Evolutionary conservation across 2,797 vertebrate species (phyloP), one percentile per base, ranked within the genome.

Genomic region (Pseudotriccus pelzelni): DNA sequence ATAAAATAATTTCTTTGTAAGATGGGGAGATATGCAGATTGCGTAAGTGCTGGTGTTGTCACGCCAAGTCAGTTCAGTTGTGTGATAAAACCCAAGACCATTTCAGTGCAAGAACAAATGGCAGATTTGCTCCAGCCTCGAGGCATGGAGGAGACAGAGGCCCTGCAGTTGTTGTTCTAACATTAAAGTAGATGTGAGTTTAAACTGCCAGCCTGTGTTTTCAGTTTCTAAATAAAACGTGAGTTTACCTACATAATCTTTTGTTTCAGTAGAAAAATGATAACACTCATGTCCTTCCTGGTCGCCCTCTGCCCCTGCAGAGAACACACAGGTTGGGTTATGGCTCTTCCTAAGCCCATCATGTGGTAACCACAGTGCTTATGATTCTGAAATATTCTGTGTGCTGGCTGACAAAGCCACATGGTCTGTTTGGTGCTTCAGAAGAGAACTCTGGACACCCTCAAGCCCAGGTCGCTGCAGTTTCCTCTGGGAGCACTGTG

Each of bases 21-120:
- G 91, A 90, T 92, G 87, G 76, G 43, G 84, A 90, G 94, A 93
- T 86, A n/a, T 1, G 79, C 73, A 59, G 89, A 37, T 83, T 91
- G 67, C 4, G 0, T 20, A 79, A 92, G 77, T 76, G 41, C 81
- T 43, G 75, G 7, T 53, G 77, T 5, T 88, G 93, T 37, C 28
- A 2, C 4, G 46, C 78, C 50, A n/a, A 18, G 72, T 24, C 67
- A 39, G 82, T 3, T 34, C 20, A 50, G 74, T 64, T 12, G 53
- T n/a, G 66, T 3, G 62, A 86, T 91, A 60, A 94, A 88, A 7
- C 59, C 69, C 27, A 14, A 36, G 79, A 63, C 47, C 50, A 1
- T 23, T 62, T 23, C 76, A 30, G 78, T 12, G 47, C 63, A 7
- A 22, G 66, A 89, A 47, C 43, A 59, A 92, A 81, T 53, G 84